Percentiles rank a stretch among this genome's conserved stretches.
These are phyloP conservation scores for Zootermopsis nevadensis DNA, from an alignment of 2,888 invertebrate genomes.

Conservation along the genomic window DNA sequence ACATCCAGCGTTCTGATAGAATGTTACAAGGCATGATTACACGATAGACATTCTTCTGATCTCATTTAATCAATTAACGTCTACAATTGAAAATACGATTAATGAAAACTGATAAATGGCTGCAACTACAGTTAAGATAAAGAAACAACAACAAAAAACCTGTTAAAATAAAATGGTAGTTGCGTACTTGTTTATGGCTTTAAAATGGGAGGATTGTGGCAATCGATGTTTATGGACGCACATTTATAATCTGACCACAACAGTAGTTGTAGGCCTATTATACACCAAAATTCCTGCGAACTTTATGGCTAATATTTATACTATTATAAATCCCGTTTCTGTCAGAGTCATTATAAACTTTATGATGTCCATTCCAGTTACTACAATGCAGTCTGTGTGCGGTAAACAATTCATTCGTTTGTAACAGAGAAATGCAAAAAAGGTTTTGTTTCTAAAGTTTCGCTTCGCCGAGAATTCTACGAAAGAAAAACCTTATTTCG, in stretches of 20 bases:
- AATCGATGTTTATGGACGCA: conserved; percentile 38
- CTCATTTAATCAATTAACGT: too few relatives aligned
- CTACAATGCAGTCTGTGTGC: not conserved
- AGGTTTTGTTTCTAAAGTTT: too few relatives aligned
- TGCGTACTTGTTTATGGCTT: conserved; percentile 4
- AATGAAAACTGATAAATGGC: not conserved
- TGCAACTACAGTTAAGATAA: not conserved
- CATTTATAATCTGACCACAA: not conserved
- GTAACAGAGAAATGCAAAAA: not conserved
- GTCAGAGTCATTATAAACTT: conserved; percentile 34
- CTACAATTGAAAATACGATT: too few relatives aligned
- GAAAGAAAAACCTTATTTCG: too few relatives aligned
- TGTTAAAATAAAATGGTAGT: conserved; percentile 14
- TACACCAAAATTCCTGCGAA: not conserved
- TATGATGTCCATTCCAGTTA: conserved; percentile 7
- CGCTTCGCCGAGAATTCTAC: too few relatives aligned
- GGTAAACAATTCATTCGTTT: not conserved
- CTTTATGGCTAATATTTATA: conserved; percentile 41
- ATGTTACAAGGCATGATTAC: too few relatives aligned
- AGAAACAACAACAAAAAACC: not conserved
- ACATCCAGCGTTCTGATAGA: too few relatives aligned
- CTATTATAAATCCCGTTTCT: conserved; percentile 31
- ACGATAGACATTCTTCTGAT: too few relatives aligned
- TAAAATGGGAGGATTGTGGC: conserved; percentile 31
- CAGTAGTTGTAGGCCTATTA: not conserved